These are phyloP conservation scores for Oceanites oceanicus DNA, from an alignment of 2,113 vertebrate species.

Conservation along the genomic window DNA sequence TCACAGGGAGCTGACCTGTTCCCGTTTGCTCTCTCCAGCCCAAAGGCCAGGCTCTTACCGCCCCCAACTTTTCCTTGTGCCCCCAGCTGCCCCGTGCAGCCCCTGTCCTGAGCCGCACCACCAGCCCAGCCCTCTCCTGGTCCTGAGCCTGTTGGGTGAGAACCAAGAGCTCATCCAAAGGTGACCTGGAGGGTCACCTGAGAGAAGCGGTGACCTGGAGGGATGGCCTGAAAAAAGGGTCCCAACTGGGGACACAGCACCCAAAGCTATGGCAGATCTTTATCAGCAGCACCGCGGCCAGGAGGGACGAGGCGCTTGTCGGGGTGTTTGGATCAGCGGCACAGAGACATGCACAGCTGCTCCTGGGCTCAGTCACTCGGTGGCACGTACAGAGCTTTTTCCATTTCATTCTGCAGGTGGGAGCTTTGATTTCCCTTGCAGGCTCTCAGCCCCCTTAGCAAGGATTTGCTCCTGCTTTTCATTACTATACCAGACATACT, in stretches of 20 bases:
- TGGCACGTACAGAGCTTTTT: not conserved
- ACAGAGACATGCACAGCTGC: not conserved
- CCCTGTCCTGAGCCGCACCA: not conserved
- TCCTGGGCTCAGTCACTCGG: not conserved
- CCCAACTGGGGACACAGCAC: too few species aligned
- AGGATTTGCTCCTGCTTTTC: conserved; percentile 9
- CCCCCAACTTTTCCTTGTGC: not conserved
- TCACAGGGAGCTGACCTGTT: not conserved
- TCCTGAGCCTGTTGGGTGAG: not conserved
- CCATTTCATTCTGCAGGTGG: conserved; percentile 22
- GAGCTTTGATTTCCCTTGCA: conserved; percentile 15
- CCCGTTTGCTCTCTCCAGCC: not conserved
- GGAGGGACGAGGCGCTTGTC: not conserved
- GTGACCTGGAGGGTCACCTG: too few species aligned
- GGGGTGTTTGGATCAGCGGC: not conserved
- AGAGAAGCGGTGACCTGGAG: not conserved
- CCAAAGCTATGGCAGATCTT: not conserved
- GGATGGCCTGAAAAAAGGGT: not conserved
- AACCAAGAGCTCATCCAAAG: not conserved
- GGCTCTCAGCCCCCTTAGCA: not conserved
- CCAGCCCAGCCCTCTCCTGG: not conserved
- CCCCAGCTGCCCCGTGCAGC: not conserved
- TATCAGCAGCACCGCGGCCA: accelerated
- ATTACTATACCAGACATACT: not conserved
- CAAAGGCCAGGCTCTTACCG: not conserved